These are phyloP conservation scores for Sinocyclocheilus rhinocerous DNA, from an alignment of 2,113 vertebrate species.

Conservation along the genomic window DNA sequence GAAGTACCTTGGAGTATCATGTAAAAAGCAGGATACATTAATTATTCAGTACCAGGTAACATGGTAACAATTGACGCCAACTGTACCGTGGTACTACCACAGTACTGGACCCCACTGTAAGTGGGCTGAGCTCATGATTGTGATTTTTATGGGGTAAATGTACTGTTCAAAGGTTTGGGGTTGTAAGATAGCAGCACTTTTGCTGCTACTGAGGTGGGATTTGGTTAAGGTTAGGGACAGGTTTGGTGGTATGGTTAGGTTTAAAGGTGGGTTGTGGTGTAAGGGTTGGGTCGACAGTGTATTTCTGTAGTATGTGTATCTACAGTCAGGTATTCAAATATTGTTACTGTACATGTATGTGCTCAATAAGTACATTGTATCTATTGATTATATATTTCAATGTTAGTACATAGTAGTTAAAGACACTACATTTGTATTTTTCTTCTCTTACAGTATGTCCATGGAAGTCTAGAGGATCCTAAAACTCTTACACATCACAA, in stretches of 20 bases:
- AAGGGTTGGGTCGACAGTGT: neutral
- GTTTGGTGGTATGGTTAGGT: neutral
- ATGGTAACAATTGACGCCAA: neutral
- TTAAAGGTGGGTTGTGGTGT: neutral
- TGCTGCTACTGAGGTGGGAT: neutral
- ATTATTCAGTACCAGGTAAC: neutral
- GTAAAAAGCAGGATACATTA: conserved; percentile 3
- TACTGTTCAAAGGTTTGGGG: neutral
- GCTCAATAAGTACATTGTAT: too few species aligned
- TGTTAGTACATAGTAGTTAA: too few species aligned
- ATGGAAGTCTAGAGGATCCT: too few species aligned
- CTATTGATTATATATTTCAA: too few species aligned
- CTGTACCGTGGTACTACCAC: neutral
- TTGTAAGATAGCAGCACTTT: neutral
- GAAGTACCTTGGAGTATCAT: neutral
- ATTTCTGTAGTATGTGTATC: neutral
- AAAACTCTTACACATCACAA: too few species aligned
- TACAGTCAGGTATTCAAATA: too few species aligned
- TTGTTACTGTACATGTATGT: too few species aligned
- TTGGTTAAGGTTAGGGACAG: neutral
- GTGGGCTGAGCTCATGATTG: neutral
- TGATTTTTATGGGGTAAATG: neutral
- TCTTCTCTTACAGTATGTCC: too few species aligned
- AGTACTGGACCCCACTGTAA: neutral
- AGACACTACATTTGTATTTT: too few species aligned